Evolutionary conservation across 2,888 invertebrate species (phyloP), one percentile per base, ranked within the genome.

Genomic region (Andricus quercusramuli): DNA sequence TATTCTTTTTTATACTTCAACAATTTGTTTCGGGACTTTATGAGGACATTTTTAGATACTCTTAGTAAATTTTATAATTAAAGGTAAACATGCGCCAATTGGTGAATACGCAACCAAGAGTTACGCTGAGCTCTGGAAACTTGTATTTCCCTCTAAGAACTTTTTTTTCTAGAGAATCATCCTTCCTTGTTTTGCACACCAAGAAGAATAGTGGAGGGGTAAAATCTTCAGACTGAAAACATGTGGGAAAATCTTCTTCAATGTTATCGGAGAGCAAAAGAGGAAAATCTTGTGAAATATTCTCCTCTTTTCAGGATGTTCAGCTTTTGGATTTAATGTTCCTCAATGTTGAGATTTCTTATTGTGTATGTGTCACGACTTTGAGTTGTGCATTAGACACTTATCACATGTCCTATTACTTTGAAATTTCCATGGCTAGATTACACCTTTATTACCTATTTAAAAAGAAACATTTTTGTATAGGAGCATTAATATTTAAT

Each of bases 371-470:
- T 59, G 59, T n/a, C 22, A 4, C 59, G 22, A 13, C 22, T 59
- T 59, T 22, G 11, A 59, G 13, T 22, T 13, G 22, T 22, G 59
- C 13, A 59, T 22, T 59, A 22, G 22, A 59, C 13, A 59, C 13
- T 70, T 70, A 47, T 70, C 20, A 1, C 17, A 44, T 29, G 2
- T 44, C 15, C 29, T 29, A 70, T 11, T 70, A 20, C 11, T 51
- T 29, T 25, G 25, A 25, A 74, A 74, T 56, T 74, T 74, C 56
- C 51, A 29, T 47, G 51, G 32, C 13, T 56, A 32, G 51, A 56
- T n/a, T 56, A 4, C 11, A 32, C 37, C 32, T 29, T 74, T 32
- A 56, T 74, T 74, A 74, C 74, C 74, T 74, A 56, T 74, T n/a
- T 3, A 3, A 11, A 29, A 13, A 44, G 15, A 13, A 41, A 1